Evolutionary conservation across 2,888 invertebrate species (phyloP), one percentile per base, ranked within the genome.

Genomic region (Selenia dentaria): DNA sequence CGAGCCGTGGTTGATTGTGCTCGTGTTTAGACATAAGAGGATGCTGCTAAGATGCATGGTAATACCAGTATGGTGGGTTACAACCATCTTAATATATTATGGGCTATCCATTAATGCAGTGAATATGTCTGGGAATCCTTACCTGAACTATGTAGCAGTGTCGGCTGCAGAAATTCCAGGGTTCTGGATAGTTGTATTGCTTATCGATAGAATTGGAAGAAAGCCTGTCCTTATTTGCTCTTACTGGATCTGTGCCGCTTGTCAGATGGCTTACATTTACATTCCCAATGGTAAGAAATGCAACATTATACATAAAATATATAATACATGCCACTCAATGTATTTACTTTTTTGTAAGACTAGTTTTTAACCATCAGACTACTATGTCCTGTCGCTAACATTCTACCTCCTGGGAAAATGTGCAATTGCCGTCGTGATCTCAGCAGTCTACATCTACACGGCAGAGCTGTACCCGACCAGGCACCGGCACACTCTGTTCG

Each of bases 131-230:
- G 94, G 94, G 0, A 93, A 94, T 65, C 85, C 91, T 32, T 94
- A 94, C 68, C 45, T 93, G 26, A 95, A 94, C 75, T 95, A 94
- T 64, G 92, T 94, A 41, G 80, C 92, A 10, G 93, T 93, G 3
- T 84, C 92, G 0, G 75, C 92, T 2, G 91, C 94, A 1, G 95
- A 95, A 75, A 93, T 95, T 39, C 95, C 95, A 0, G 95, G 94
- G 0, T 94, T 93, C 66, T 26, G 26, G 26, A 26, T 11, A 9
- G 26, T 11, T 5, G 26, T 26, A 1, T 22, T 22, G 22, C 22
- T 22, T 6, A 22, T 22, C 2, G 22, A 22, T 2, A 22, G 8
- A 22, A 8, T 22, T 22, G 22, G 22, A 8, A 22, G 22, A 2
- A 22, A 22, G 8, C 22, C 22, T 8, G 8, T 22, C 8, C 8